These are phyloP conservation scores for Atrichornis clamosus DNA, from an alignment of 2,113 vertebrate species.

Conservation along the genomic window DNA sequence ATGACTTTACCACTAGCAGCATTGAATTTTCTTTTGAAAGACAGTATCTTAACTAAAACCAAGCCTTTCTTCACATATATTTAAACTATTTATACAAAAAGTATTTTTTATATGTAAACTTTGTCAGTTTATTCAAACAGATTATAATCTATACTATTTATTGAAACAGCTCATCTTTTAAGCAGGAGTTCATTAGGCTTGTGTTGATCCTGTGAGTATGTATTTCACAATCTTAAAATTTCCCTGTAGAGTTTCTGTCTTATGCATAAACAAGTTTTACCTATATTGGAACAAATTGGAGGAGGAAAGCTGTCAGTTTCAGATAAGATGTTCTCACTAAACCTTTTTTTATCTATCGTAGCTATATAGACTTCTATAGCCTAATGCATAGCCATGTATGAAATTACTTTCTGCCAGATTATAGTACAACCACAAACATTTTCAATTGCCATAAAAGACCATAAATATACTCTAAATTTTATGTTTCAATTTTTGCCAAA, in stretches of 20 bases:
- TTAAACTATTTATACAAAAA: not conserved
- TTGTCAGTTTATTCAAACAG: not conserved
- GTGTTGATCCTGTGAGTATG: not conserved
- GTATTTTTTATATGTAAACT: not conserved
- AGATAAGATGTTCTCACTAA: not conserved
- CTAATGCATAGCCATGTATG: fast-evolving
- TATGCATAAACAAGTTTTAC: not conserved
- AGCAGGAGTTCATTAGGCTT: not conserved
- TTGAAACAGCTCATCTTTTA: not conserved
- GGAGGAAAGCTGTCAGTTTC: not conserved
- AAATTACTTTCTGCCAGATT: not conserved
- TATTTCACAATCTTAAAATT: not conserved
- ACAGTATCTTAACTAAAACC: not conserved
- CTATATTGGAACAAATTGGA: not conserved
- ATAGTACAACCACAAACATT: not conserved
- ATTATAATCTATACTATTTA: not conserved
- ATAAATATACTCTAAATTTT: not conserved
- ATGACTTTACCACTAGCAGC: not conserved
- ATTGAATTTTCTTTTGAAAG: not conserved
- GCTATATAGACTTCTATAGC: not conserved
- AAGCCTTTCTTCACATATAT: not conserved
- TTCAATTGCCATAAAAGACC: not conserved
- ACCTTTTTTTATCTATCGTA: not conserved
- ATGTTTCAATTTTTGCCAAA: not conserved
- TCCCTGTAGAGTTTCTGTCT: not conserved